Percentiles rank a stretch among this genome's conserved stretches.
Evolutionary conservation across 1,140 invertebrate species (phyloP).

Genomic region (Eulimnadia texana): DNA sequence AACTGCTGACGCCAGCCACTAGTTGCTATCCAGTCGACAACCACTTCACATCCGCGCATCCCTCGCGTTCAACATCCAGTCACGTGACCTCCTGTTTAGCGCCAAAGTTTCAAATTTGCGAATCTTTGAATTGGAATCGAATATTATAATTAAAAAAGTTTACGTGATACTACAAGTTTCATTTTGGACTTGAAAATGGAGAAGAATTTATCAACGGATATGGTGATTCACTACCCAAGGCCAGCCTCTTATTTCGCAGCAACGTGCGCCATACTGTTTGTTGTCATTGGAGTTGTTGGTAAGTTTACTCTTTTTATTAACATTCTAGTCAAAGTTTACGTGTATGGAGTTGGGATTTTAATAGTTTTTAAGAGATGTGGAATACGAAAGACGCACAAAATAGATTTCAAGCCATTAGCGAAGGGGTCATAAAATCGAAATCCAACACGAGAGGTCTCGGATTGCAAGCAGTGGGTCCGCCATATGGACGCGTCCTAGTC

Average conservation of each 20-base stretch:
- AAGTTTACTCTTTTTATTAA: slow-evolving; percentile 17
- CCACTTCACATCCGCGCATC: too few species aligned
- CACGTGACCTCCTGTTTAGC: too few species aligned
- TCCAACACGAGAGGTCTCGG: neutral
- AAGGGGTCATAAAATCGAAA: neutral
- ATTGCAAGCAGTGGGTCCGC: neutral
- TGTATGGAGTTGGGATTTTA: too few species aligned
- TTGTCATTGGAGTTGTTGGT: slow-evolving; percentile 60
- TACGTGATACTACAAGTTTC: too few species aligned
- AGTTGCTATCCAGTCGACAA: too few species aligned
- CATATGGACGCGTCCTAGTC: neutral
- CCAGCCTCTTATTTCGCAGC: slow-evolving; percentile 57
- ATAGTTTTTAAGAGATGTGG: neutral
- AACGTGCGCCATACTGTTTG: slow-evolving; percentile 58
- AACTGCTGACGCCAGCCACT: too few species aligned
- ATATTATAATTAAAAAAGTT: too few species aligned
- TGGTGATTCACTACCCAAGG: slow-evolving; percentile 39
- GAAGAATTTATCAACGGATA: neutral
- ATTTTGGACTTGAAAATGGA: too few species aligned
- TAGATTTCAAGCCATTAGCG: neutral
- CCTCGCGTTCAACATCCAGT: too few species aligned
- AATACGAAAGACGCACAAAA: neutral
- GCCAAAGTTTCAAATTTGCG: too few species aligned
- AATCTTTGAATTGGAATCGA: too few species aligned
- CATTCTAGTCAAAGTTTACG: neutral